Evolutionary conservation across 2,888 invertebrate species (phyloP).

Genomic region (Trichacis sp.): DNA sequence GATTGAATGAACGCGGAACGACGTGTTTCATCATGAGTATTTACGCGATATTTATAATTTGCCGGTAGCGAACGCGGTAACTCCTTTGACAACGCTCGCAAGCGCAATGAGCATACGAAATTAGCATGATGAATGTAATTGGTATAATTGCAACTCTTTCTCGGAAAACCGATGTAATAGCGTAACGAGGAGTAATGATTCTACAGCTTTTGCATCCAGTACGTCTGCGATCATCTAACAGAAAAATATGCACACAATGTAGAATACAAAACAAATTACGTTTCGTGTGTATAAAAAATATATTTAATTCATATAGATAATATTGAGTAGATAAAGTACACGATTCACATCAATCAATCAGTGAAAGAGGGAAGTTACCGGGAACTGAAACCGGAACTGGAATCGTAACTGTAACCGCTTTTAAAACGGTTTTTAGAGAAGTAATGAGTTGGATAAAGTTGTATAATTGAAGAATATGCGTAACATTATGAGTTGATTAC

Average conservation of each 20-base stretch:
- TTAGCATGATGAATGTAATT: slow-evolving; percentile 39
- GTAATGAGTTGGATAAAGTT: too few species aligned
- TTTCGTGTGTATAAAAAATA: background rate
- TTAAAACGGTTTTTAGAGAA: too few species aligned
- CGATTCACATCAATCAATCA: background rate
- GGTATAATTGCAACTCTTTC: slow-evolving; percentile 36
- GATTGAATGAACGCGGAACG: slow-evolving; percentile 51
- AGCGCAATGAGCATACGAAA: slow-evolving; percentile 15
- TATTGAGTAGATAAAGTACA: background rate
- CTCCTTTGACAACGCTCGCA: slow-evolving; percentile 28
- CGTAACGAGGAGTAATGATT: slow-evolving; percentile 16
- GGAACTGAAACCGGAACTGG: too few species aligned
- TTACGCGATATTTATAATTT: slow-evolving; percentile 35
- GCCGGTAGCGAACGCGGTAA: slow-evolving; percentile 23
- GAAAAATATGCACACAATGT: slow-evolving; percentile 25
- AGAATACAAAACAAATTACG: background rate
- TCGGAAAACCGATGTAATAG: slow-evolving; percentile 16
- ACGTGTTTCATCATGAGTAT: slow-evolving; percentile 42
- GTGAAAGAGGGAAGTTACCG: background rate
- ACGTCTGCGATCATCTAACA: slow-evolving; percentile 23
- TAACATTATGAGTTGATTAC: too few species aligned
- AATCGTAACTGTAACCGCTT: too few species aligned
- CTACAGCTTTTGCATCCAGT: slow-evolving; percentile 11
- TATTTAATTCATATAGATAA: background rate
- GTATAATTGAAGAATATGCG: too few species aligned